Conservation (phyloP, 2,888 invertebrate genomes). For the Acleris cristana region DNA sequence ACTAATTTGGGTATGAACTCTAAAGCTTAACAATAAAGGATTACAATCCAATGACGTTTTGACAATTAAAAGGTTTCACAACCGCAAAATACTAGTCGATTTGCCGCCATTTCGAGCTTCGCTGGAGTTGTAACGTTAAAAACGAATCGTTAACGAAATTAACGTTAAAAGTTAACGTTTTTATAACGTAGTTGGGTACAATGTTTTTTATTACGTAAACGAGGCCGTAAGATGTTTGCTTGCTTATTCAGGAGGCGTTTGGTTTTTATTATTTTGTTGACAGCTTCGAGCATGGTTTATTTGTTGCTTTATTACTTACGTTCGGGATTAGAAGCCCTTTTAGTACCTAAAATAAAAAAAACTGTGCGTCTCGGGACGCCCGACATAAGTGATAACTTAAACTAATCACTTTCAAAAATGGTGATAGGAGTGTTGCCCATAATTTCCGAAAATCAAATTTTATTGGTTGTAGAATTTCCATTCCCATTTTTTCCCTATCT, state of each 20-base stretch:
- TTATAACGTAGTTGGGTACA: slow-evolving; percentile 38
- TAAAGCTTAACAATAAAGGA: not conserved
- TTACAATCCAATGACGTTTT: not conserved
- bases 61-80: not conserved
- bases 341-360: too few species aligned
- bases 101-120: slow-evolving; percentile 32
- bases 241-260: slow-evolving; percentile 29
- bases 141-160: slow-evolving; percentile 43
- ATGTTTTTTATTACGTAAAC: slow-evolving; percentile 38
- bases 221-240: slow-evolving; percentile 31
- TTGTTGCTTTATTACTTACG: slow-evolving; percentile 24
- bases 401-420: too few species aligned
- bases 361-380: too few species aligned
- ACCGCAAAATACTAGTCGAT: slow-evolving; percentile 23
- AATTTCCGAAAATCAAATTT: too few species aligned
- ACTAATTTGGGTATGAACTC: not conserved
- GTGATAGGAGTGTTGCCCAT: too few species aligned
- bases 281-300: slow-evolving; percentile 33
- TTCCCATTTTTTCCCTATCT: too few species aligned
- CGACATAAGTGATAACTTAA: too few species aligned
- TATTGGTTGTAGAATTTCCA: too few species aligned
- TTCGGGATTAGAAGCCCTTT: slow-evolving; percentile 24
- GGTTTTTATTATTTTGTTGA: slow-evolving; percentile 37
- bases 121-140: slow-evolving; percentile 39
- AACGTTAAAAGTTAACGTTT: slow-evolving; percentile 42